These are phyloP conservation scores for Sinotaia quadrata DNA, from an alignment of 2,888 invertebrate species.

Conservation along the genomic window DNA sequence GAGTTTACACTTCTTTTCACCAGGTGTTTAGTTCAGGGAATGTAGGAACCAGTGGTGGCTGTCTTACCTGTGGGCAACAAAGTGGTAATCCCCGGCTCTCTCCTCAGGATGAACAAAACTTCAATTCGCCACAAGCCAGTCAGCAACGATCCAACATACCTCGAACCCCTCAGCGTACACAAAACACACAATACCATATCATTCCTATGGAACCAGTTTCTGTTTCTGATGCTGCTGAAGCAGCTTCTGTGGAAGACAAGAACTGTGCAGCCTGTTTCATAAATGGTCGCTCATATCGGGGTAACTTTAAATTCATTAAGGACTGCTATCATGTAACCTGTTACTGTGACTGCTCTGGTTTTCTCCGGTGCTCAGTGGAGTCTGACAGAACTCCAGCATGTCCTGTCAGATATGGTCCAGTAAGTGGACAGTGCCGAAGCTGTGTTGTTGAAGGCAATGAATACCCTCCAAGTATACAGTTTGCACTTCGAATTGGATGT, in stretches of 20 bases:
- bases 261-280: constrained; percentile 40
- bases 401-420: constrained; percentile 23
- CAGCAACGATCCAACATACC: neutral
- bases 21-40: neutral
- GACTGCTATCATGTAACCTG: constrained; percentile 53
- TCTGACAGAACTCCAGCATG: constrained; percentile 22
- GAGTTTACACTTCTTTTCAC: constrained; percentile 15
- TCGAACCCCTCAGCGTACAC: neutral
- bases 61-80: neutral
- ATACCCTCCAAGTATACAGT: constrained; percentile 43
- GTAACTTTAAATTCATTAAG: constrained; percentile 46
- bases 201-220: constrained; percentile 1
- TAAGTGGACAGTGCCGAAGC: constrained; percentile 40
- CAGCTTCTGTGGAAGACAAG: constrained; percentile 17
- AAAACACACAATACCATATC: neutral
- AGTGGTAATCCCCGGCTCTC: neutral
- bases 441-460: constrained; percentile 49
- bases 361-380: constrained; percentile 49
- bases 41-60: neutral
- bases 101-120: neutral
- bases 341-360: constrained; percentile 52
- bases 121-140: neutral
- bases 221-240: neutral
- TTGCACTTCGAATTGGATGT: constrained; percentile 39
- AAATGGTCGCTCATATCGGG: constrained; percentile 34